phyloP scores from a whole-genome alignment of 2,888 invertebrate genomes.

The Macaria liturata region DNA sequence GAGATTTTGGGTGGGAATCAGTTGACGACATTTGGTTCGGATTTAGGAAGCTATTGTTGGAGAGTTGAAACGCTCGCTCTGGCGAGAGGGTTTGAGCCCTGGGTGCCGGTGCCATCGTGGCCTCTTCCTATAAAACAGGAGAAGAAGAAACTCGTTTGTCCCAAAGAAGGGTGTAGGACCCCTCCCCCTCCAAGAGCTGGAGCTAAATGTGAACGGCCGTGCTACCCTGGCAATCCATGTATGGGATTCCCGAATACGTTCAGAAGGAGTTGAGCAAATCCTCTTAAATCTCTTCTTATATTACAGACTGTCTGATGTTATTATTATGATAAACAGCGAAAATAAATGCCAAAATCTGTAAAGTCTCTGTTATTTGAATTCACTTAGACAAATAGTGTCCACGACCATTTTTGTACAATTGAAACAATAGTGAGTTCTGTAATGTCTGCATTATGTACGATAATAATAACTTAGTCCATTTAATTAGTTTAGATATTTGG shows the following conservation, averaged over 20 bases:
- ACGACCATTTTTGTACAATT: too few relatives aligned
- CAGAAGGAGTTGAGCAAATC: slow-evolving; percentile 2
- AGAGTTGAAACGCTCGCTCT: slow-evolving; percentile 28
- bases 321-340: slow-evolving; percentile 48
- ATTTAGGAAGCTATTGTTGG: slow-evolving; percentile 13
- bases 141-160: slow-evolving; percentile 44
- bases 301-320: neutral
- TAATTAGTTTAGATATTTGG: too few relatives aligned
- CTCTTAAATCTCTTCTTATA: too few relatives aligned
- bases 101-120: slow-evolving; percentile 70
- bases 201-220: slow-evolving; percentile 38
- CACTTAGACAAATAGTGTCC: too few relatives aligned
- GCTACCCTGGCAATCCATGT: slow-evolving; percentile 41
- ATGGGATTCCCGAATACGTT: slow-evolving; percentile 44
- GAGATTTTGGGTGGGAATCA: slow-evolving; percentile 26
- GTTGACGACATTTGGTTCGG: slow-evolving; percentile 1
- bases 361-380: neutral
- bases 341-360: slow-evolving; percentile 40
- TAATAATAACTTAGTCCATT: too few relatives aligned
- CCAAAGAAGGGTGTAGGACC: slow-evolving; percentile 57
- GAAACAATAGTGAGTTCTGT: too few relatives aligned
- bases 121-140: slow-evolving; percentile 44
- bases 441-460: too few relatives aligned
- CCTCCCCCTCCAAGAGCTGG: slow-evolving; percentile 41
- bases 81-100: slow-evolving; percentile 57